Evolutionary conservation across 2,888 invertebrate species (phyloP).

Genomic region (Lagria hirta): DNA sequence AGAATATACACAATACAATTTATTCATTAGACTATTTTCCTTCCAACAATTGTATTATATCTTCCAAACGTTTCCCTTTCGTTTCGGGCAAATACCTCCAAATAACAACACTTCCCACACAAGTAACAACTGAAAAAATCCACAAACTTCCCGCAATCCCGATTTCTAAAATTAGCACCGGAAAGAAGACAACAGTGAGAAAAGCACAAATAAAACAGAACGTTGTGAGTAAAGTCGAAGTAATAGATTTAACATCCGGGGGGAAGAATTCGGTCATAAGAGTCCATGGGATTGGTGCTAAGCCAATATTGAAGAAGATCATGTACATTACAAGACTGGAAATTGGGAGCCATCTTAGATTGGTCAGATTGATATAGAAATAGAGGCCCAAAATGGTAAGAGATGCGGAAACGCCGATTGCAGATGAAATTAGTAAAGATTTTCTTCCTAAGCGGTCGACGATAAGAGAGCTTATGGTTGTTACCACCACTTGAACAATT

Average conservation of each 20-base stretch:
- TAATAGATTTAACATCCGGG: slow-evolving; percentile 70
- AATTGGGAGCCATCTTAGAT: slow-evolving; percentile 79
- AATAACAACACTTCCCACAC: slow-evolving; percentile 4
- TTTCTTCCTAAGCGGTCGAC: slow-evolving; percentile 76
- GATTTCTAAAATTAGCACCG: too few species aligned
- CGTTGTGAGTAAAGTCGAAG: slow-evolving; percentile 38
- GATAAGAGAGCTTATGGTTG: slow-evolving; percentile 67
- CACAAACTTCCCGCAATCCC: slow-evolving; percentile 12
- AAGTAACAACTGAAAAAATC: slow-evolving; percentile 7
- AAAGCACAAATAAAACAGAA: slow-evolving; percentile 31
- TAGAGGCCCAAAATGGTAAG: slow-evolving; percentile 71
- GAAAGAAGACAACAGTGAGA: slow-evolving; percentile 35
- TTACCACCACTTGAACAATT: slow-evolving; percentile 70
- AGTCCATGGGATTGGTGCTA: slow-evolving; percentile 77
- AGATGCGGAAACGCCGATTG: slow-evolving; percentile 64
- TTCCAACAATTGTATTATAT: too few species aligned
- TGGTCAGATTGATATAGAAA: slow-evolving; percentile 68
- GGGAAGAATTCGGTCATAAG: slow-evolving; percentile 80
- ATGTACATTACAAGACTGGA: slow-evolving; percentile 71
- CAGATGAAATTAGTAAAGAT: slow-evolving; percentile 68
- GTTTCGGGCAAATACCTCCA: slow-evolving; percentile 12
- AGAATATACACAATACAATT: slow-evolving; percentile 1
- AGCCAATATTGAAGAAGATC: slow-evolving; percentile 58
- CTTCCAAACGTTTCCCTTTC: slow-evolving; percentile 16
- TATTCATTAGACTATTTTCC: not conserved